These are phyloP conservation scores for Galeruca laticollis DNA, from an alignment of 2,888 invertebrate genomes.

Conservation along the genomic window DNA sequence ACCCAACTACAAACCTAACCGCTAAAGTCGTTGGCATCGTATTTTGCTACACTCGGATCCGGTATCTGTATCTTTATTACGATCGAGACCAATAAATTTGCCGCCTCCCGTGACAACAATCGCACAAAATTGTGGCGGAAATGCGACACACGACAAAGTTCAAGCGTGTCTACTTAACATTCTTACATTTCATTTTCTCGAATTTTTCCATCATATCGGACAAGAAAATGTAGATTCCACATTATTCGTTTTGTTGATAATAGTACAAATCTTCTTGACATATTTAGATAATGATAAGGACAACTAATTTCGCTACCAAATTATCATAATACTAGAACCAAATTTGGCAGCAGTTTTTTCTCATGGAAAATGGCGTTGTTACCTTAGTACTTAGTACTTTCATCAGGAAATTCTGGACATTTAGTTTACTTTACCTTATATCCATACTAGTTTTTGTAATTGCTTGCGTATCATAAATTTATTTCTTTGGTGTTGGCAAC, in stretches of 20 bases:
- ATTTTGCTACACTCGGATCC: conserved; percentile 26
- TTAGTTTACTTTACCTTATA: too few species aligned
- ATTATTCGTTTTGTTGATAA: neutral
- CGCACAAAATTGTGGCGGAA: conserved; percentile 28
- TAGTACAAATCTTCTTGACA: too few species aligned
- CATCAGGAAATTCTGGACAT: too few species aligned
- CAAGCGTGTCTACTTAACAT: conserved; percentile 18
- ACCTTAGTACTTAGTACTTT: too few species aligned
- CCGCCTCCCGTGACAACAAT: conserved; percentile 32
- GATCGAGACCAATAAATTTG: conserved; percentile 26
- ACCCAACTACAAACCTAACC: neutral
- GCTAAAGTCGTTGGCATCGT: conserved; percentile 26
- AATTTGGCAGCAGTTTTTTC: too few species aligned
- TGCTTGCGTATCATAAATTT: too few species aligned
- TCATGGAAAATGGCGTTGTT: too few species aligned
- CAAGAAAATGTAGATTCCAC: neutral
- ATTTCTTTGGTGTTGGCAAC: too few species aligned
- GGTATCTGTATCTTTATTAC: conserved; percentile 30
- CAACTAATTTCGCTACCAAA: too few species aligned
- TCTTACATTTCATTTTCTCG: conserved; percentile 10
- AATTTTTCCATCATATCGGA: conserved; percentile 1
- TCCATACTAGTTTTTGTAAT: too few species aligned
- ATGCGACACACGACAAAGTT: conserved; percentile 28
- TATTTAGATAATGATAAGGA: too few species aligned
- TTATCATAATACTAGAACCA: too few species aligned